These are phyloP conservation scores for Spialia ferax DNA, from an alignment of 2,888 invertebrate genomes.

Conservation along the genomic window DNA sequence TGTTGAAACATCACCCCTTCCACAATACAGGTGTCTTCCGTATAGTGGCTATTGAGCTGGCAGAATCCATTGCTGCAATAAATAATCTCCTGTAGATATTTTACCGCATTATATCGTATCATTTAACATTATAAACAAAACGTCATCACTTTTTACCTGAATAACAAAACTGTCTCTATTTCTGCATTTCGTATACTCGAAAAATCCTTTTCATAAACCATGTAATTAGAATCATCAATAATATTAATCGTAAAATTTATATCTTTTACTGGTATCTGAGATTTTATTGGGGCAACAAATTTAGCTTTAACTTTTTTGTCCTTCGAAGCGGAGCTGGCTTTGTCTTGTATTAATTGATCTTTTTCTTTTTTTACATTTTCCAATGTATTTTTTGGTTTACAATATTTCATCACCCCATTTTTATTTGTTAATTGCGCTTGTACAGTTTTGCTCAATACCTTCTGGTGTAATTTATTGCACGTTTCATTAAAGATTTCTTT, in stretches of 20 bases:
- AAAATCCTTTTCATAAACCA: slow-evolving; percentile 40
- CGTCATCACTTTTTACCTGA: slow-evolving; percentile 53
- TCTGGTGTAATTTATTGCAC: slow-evolving; percentile 25
- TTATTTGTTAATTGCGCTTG: slow-evolving; percentile 72
- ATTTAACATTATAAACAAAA: no score
- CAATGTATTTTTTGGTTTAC: slow-evolving; percentile 56
- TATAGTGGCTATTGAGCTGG: slow-evolving; percentile 68
- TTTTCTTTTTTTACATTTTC: slow-evolving; percentile 31
- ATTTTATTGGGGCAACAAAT: slow-evolving; percentile 68
- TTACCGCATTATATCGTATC: no score
- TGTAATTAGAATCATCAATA: slow-evolving; percentile 52
- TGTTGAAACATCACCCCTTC: slow-evolving; percentile 63
- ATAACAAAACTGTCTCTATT: slow-evolving; percentile 56
- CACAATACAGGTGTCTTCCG: slow-evolving; percentile 61
- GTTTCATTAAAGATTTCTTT: slow-evolving; percentile 5
- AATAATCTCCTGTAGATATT: neutral
- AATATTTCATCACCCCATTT: slow-evolving; percentile 73
- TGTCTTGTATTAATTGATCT: neutral
- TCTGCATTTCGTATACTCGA: slow-evolving; percentile 46
- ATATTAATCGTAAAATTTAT: slow-evolving; percentile 54
- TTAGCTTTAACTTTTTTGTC: slow-evolving; percentile 61
- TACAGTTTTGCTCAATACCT: slow-evolving; percentile 54
- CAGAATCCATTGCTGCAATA: slow-evolving; percentile 68
- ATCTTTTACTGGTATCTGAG: slow-evolving; percentile 65
- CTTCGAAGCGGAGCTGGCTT: slow-evolving; percentile 40